Base-by-base conservation (phyloP, 1,140 invertebrate genomes). In the Phymorhynchus buccinoides region DNA sequence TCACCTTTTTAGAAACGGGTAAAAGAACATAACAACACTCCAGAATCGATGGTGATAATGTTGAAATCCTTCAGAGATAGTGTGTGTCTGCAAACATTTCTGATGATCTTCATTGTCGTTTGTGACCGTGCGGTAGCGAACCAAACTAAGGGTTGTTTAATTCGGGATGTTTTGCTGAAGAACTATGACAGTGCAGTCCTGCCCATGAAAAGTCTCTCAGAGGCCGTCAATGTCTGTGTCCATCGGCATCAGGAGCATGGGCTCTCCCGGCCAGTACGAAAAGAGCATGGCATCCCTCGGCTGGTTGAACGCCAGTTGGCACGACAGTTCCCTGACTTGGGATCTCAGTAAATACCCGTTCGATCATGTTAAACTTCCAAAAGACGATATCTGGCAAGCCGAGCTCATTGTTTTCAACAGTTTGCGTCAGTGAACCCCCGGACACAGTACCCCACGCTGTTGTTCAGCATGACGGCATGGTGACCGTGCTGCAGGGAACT, bases 141-240 rank as follows among this genome's bases (percentile, higher is more conserved):
- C 18, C 9, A 30, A 39, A 73, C 68, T 14, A 35, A 73, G 68
- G 37, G 32, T 73, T 73, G 37, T 37, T n/a, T 73, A 7, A 73
- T 73, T 73, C 44, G 56, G 3, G n/a, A 81, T 14, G 44, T 81
- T 12, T 78, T 96, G 66, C 4, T 52, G 2, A 42, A 75, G 30
- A 75, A 39, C 42, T 84, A 84, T 42, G 71, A 84, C 71, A 12
- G 41, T 32, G 12, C 37, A 9, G 30, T 84, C 30, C 68, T 37
- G 12, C 83, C 83, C 14, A 42, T 73, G 9, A 35, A 32, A 39
- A 37, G 16, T 39, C 27, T 37, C 62, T 7, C 39, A 44, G n/a
- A 37, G 41, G 12, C 7, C 77, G 12, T 68, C 9, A 37, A 27
- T 84, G 16, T 52, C n/a, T 30, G 9, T 84, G 7, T 39, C 22